Evolutionary conservation across 2,797 vertebrate genomes (phyloP).

Genomic region (Limosa lapponica): DNA sequence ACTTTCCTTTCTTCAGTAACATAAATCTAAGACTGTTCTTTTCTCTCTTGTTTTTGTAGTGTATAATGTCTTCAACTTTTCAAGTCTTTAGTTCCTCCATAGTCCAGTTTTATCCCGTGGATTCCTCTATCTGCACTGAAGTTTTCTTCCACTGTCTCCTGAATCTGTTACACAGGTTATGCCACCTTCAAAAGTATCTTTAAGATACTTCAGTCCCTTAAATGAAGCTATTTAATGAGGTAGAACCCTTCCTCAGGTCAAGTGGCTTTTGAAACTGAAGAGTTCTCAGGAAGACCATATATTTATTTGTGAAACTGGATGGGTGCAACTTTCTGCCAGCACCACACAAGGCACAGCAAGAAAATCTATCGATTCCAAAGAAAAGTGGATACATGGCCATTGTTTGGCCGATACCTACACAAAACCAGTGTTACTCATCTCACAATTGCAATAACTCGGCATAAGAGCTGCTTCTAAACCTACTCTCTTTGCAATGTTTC

Average conservation of each 20-base stretch:
- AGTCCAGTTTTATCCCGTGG: background rate
- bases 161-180: background rate
- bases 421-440: background rate
- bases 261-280: constrained; percentile 10
- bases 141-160: background rate
- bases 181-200: background rate
- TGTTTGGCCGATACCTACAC: background rate
- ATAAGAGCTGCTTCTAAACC: background rate
- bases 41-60: background rate
- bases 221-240: background rate
- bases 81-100: background rate
- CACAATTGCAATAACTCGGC: background rate
- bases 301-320: background rate
- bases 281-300: background rate
- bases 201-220: background rate
- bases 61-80: background rate
- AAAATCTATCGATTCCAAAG: background rate
- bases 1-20: background rate
- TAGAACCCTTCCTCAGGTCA: background rate
- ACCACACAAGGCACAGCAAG: background rate
- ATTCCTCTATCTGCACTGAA: background rate
- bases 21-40: background rate
- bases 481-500: background rate
- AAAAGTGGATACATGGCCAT: background rate
- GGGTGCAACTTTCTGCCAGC: background rate